Percentiles rank a stretch among this genome's conserved stretches.
phyloP scores from a whole-genome alignment of 2,797 vertebrate species.

The Pogoniulus pusillus region DNA sequence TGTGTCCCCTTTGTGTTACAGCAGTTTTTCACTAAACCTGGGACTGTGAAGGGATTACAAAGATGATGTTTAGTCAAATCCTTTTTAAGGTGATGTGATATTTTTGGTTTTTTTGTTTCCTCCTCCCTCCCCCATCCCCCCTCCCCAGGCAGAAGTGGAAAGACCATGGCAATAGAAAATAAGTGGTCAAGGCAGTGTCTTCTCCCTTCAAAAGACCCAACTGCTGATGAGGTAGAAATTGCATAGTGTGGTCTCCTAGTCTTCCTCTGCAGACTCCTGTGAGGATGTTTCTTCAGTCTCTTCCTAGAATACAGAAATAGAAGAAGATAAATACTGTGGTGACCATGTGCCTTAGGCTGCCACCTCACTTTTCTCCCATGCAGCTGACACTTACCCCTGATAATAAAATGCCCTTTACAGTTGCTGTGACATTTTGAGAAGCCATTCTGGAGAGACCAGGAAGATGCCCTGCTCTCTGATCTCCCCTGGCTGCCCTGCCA shows the following conservation, averaged over 20 bases:
- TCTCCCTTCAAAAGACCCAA: slow-evolving; percentile 93
- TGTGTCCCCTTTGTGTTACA: slow-evolving; percentile 84
- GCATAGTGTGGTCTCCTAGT: slow-evolving; percentile 81
- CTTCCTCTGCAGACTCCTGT: slow-evolving; percentile 88
- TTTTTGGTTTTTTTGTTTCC: slow-evolving; percentile 8
- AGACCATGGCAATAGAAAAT: slow-evolving; percentile 82
- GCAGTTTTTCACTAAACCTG: slow-evolving; percentile 85
- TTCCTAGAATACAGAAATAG: slow-evolving; percentile 80
- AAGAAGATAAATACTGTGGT: neutral
- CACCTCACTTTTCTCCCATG: neutral
- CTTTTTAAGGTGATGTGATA: slow-evolving; percentile 79
- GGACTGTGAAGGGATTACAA: slow-evolving; percentile 81
- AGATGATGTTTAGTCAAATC: slow-evolving; percentile 80
- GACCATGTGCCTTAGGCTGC: neutral
- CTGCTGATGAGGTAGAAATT: slow-evolving; percentile 96
- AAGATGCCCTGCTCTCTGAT: neutral
- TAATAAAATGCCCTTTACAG: neutral
- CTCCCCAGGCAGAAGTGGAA: slow-evolving; percentile 84
- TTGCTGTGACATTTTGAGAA: neutral
- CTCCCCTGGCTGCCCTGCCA: neutral
- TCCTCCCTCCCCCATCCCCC: neutral
- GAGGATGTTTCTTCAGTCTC: slow-evolving; percentile 90
- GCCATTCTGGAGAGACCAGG: neutral
- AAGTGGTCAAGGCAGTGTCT: slow-evolving; percentile 95
- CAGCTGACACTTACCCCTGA: neutral